Evolutionary conservation across 2,113 vertebrate species (phyloP), one percentile per base, ranked within the genome.

Genomic region (Petrocephalus zakoni): DNA sequence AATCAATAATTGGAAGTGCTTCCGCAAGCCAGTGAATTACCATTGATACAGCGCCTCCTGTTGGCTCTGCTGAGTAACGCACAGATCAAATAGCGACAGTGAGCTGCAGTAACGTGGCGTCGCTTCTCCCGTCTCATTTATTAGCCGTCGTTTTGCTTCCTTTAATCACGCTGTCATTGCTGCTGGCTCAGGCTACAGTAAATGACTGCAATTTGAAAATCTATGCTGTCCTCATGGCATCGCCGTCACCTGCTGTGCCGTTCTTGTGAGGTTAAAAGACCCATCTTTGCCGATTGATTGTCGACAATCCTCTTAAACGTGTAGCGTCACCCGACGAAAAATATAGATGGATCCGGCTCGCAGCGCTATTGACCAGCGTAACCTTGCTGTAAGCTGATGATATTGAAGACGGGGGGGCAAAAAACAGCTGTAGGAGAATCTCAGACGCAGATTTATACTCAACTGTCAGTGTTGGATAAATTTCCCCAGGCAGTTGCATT

Each of bases 191-290:
- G 6, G 15, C 78, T 21, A 42, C 81, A 19, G 81, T n/a, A 58
- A 75, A 88, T 56, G 34, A 37, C 49, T 17, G 75, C 34, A 58
- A 61, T 88, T 47, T 88, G 19, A 37, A 84, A 84, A 84, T 85
- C 55, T 37, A 42, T 56, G 53, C 37, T 78, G n/a, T 88, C 25
- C 58, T 89, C 52, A 82, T 19, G 61, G 78, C 68, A n/a, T 55
- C 29, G 19, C 34, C 49, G 15, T 55, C 56, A 42, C 82, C 56
- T 85, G 81, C 8, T 13, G 82, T 22, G 88, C 46, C 55, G 49
- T 53, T 37, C n/a, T 42, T 61, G 37, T 7, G 47, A 61, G 49
- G 49, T 64, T 83, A 46, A 47, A 46, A 58, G 75, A 34, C 19
- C 52, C 68, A 56, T 82, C 52, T 61, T 84, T 56, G 75, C 52